Conservation (phyloP, 2,797 vertebrate genomes). For the Chiropotes sagulatus region DNA sequence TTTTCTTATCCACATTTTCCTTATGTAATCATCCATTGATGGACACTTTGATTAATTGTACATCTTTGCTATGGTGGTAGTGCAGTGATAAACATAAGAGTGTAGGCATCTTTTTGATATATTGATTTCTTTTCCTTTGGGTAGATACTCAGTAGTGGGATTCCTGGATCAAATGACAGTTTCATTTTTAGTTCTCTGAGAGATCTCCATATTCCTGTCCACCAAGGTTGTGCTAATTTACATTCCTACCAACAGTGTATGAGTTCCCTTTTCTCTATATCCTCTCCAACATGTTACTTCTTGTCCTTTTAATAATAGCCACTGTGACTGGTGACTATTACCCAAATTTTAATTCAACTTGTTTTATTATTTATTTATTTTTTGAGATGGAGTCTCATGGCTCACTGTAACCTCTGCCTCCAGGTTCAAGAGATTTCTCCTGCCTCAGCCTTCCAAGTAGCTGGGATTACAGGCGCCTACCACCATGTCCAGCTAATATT, state of each 20-base stretch:
- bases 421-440: too few relatives aligned
- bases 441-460: too few relatives aligned
- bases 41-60: not conserved
- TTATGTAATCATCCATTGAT: not conserved
- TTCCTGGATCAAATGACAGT: not conserved
- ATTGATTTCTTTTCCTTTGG: not conserved
- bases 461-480: too few relatives aligned
- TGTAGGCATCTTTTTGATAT: not conserved
- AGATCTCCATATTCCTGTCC: not conserved
- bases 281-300: not conserved
- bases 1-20: not conserved
- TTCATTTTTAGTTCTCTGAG: not conserved
- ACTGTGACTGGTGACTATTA: not conserved
- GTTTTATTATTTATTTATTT: slow-evolving; percentile 70
- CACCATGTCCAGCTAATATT: too few relatives aligned
- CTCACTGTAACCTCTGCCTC: too few relatives aligned
- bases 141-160: not conserved
- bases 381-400: too few relatives aligned
- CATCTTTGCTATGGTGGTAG: not conserved
- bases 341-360: slow-evolving; percentile 81
- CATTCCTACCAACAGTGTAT: not conserved
- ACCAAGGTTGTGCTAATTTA: not conserved
- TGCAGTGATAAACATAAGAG: not conserved
- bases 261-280: not conserved
- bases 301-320: not conserved